phyloP scores from a whole-genome alignment of 2,888 invertebrate species.

The Epistrophella euchroma region DNA sequence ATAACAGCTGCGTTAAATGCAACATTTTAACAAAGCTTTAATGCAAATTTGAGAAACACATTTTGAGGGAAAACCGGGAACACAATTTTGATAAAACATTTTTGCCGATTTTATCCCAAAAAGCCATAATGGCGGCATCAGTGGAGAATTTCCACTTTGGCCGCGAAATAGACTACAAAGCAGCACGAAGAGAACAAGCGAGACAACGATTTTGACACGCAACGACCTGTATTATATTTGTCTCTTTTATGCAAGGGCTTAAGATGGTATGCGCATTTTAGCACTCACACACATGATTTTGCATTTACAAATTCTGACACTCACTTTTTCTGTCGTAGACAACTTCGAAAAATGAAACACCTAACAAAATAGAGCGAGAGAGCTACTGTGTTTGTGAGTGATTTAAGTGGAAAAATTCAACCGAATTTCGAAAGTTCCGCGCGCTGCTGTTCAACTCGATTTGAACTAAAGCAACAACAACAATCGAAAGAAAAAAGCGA shows the following conservation, averaged over 20 bases:
- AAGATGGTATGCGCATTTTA: slow-evolving; percentile 42
- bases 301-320: slow-evolving; percentile 57
- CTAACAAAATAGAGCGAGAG: slow-evolving; percentile 47
- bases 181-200: slow-evolving; percentile 70
- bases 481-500: slow-evolving; percentile 48
- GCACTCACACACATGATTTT: slow-evolving; percentile 7
- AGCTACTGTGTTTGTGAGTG: slow-evolving; percentile 1
- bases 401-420: slow-evolving; percentile 37
- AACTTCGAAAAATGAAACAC: slow-evolving; percentile 68
- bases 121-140: slow-evolving; percentile 92
- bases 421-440: slow-evolving; percentile 68
- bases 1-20: slow-evolving; percentile 16
- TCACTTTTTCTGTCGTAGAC: slow-evolving; percentile 68
- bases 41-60: slow-evolving; percentile 39
- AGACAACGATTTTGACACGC: slow-evolving; percentile 76
- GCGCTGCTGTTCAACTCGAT: slow-evolving; percentile 60
- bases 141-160: slow-evolving; percentile 69
- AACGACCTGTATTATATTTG: slow-evolving; percentile 53
- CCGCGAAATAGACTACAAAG: slow-evolving; percentile 76
- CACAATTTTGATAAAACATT: slow-evolving; percentile 66
- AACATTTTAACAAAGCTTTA: slow-evolving; percentile 53
- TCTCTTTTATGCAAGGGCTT: slow-evolving; percentile 56
- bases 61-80: slow-evolving; percentile 47
- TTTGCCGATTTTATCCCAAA: slow-evolving; percentile 84
- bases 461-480: slow-evolving; percentile 56